Evolutionary conservation across 2,888 invertebrate genomes (phyloP).

Genomic region (Phengaris arion): DNA sequence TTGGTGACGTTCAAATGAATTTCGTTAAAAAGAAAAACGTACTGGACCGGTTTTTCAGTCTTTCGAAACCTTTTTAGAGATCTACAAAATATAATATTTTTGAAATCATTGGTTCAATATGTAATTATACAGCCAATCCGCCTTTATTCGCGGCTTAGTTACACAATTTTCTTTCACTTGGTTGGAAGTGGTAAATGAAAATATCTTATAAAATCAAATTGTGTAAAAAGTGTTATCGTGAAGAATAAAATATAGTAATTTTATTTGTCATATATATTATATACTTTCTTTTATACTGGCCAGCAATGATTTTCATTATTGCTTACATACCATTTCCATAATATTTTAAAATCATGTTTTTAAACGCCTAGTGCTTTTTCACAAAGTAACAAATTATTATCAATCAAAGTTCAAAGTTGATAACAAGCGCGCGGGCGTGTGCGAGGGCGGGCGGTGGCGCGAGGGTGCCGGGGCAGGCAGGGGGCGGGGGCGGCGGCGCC

Average conservation of each 20-base stretch:
- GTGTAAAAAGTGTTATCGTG: too few relatives aligned
- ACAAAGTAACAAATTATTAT: slow-evolving; percentile 75
- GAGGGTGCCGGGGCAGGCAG: slow-evolving; percentile 37
- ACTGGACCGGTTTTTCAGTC: neutral
- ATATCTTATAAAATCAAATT: too few relatives aligned
- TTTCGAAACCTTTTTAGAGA: neutral
- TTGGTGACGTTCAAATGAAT: slow-evolving; percentile 4
- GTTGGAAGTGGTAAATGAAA: too few relatives aligned
- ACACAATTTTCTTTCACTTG: too few relatives aligned
- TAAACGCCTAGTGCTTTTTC: slow-evolving; percentile 56
- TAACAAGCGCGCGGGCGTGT: slow-evolving; percentile 67
- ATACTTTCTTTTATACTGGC: too few relatives aligned
- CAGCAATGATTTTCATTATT: too few relatives aligned
- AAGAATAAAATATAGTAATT: too few relatives aligned
- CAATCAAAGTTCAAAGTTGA: slow-evolving; percentile 79
- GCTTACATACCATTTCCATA: neutral
- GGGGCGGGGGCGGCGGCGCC: slow-evolving; percentile 56
- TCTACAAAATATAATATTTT: neutral
- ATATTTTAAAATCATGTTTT: slow-evolving; percentile 39
- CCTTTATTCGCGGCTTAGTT: too few relatives aligned
- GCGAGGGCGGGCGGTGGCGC: slow-evolving; percentile 38
- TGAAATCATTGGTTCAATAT: too few relatives aligned
- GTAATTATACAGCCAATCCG: too few relatives aligned
- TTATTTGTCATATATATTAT: too few relatives aligned
- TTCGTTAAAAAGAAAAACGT: neutral